Evolutionary conservation across 1,140 invertebrate species (phyloP).

Genomic region (Platyscapa corneri): DNA sequence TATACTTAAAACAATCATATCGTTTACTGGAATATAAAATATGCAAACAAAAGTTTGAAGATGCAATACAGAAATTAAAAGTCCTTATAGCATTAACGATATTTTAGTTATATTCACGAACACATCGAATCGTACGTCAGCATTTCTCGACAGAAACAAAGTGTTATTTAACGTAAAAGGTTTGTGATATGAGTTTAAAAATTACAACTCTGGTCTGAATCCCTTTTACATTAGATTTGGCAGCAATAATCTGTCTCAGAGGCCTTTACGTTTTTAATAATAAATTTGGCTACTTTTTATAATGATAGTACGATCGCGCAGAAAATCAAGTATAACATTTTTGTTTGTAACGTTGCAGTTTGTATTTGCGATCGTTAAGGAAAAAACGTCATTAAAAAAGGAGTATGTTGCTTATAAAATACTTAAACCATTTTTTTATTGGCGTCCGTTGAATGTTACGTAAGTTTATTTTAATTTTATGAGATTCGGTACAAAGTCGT

Average conservation of each 20-base stretch:
- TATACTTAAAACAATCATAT: not conserved
- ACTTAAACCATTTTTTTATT: no score
- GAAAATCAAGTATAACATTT: not conserved
- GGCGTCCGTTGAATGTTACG: not conserved
- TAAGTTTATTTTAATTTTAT: not conserved
- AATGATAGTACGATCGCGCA: not conserved
- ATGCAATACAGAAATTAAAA: constrained; percentile 13
- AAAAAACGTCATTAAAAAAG: not conserved
- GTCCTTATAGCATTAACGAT: not conserved
- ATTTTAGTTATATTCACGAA: constrained; percentile 33
- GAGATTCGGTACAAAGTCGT: constrained; percentile 17
- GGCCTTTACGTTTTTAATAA: constrained; percentile 46
- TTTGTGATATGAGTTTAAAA: constrained; percentile 43
- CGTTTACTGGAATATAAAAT: not conserved
- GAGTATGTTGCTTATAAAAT: not conserved
- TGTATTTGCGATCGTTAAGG: not conserved
- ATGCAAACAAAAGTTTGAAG: not conserved
- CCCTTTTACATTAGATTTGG: constrained; percentile 39
- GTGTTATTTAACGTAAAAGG: constrained; percentile 31
- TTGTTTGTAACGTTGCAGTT: not conserved
- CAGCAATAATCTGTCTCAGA: constrained; percentile 40
- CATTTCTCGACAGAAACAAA: constrained; percentile 38
- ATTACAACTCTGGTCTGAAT: constrained; percentile 45
- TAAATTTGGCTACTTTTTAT: constrained; percentile 30
- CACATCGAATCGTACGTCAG: constrained; percentile 41